Base-by-base conservation (phyloP, 2,888 invertebrate genomes). In the Pollenia amentaria region DNA sequence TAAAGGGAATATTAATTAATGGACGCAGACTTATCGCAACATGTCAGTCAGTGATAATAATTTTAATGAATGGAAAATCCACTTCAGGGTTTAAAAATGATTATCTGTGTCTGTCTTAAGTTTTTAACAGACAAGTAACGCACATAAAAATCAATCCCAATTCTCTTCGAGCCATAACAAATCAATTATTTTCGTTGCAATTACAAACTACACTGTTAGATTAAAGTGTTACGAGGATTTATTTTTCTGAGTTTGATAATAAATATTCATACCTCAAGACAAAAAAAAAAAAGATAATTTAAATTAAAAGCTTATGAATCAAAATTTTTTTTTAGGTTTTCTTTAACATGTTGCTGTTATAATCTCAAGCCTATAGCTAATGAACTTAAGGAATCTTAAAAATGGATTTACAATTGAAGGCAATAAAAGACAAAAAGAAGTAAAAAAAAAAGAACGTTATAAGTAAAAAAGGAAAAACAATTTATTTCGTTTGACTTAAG, bases 311-410 rank as follows among this genome's bases (percentile, higher is more conserved):
- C 55, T 55, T 44, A 64, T 55, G 1, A 38, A 46, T 12, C n/a
- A 46, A 14, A 16, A 16, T 69, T 44, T 44, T 11, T 44, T 53
- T 6, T 10, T 10, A 10, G 10, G 8, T 53, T 55, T 55, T 42
- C n/a, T 53, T 10, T 14, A 16, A 48, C 44, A n/a, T 42, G 72
- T 14, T 64, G 44, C 21, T 62, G 44, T 29, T 76, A 40, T 77
- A 83, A 83, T 77, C 83, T 72, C 16, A 57, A 79, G 73, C 60
- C 78, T 73, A 69, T 67, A 21, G 65, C 73, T 84, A 84, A 84
- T 79, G 67, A 84, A 84, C 84, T 84, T 75, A 78, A 84, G 53
- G 73, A 73, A 79, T 84, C 78, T 75, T 51, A 75, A 78, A 60
- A 65, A 73, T 65, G 73, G 78, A 78, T 78, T 65, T 65, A 38